Conservation (phyloP, 2,888 invertebrate species). For the Pachydiplax longipennis region DNA sequence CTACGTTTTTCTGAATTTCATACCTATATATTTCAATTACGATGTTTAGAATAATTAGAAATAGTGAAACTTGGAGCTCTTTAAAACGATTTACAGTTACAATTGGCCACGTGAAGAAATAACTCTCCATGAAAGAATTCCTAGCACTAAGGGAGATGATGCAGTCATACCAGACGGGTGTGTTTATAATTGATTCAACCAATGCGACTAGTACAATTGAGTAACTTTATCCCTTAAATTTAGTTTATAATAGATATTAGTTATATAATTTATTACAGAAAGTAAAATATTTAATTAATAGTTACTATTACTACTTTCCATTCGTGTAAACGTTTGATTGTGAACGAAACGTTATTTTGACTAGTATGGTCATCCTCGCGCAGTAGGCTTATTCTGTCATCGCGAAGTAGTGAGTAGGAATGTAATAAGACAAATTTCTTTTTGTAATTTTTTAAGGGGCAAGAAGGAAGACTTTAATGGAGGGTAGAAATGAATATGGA, state of each 20-base stretch:
- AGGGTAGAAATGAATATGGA: slow-evolving; percentile 51
- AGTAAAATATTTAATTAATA: background rate
- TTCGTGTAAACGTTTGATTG: background rate
- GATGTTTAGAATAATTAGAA: too few species aligned
- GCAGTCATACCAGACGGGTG: slow-evolving; percentile 33
- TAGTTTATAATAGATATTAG: too few species aligned
- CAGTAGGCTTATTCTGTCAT: slow-evolving; percentile 38
- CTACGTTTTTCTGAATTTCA: background rate
- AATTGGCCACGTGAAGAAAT: background rate
- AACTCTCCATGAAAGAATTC: background rate
- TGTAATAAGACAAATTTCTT: slow-evolving; percentile 30
- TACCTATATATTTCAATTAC: too few species aligned
- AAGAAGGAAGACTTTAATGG: slow-evolving; percentile 50
- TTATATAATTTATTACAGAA: background rate
- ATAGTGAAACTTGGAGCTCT: too few species aligned
- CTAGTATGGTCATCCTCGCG: background rate
- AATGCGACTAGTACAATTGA: slow-evolving; percentile 2
- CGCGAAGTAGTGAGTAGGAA: slow-evolving; percentile 45
- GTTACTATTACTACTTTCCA: background rate
- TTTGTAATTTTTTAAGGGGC: slow-evolving; percentile 48
- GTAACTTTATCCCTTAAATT: background rate
- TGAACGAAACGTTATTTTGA: background rate
- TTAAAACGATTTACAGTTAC: background rate
- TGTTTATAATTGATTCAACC: slow-evolving; percentile 43
- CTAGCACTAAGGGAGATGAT: background rate